Evolutionary conservation across 2,797 vertebrate species (phyloP), one percentile per base, ranked within the genome.

Genomic region (Poeciliopsis infans): DNA sequence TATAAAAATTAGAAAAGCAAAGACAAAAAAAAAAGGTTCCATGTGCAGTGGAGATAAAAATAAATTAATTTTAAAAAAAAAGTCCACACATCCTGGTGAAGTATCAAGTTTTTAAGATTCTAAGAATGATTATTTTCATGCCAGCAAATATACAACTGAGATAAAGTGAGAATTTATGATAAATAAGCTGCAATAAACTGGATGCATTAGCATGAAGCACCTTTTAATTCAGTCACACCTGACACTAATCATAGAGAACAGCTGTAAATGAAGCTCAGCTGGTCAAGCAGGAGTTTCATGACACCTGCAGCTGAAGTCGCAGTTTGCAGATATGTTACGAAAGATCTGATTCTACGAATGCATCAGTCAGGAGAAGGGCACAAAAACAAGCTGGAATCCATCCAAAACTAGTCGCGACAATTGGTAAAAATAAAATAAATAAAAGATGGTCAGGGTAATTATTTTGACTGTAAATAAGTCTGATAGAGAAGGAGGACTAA

Each of bases 1-100:
- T 90, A 83, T 86, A 88, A 87, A 45, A 89, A 86, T 72, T 74
- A 74, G 7, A 79, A 87, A 33, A 75, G 79, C 75, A 64, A 72
- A 68, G 49, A 72, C 18, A 25, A 78, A 76, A 46, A 45, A 49
- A 46, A 45, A 45, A 49, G 33, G 4, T 28, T 61, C 49, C 71
- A 46, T 70, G 68, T 7, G 43, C 43, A 28, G 43, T 28, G 41
- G 15, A 71, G 12, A 13, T 68, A 7, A 15, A 25, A 87, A n/a
- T n/a, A n/a, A n/a, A n/a, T n/a, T n/a, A n/a, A n/a, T n/a, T n/a
- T n/a, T n/a, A n/a, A 87, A 53, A 15, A 43, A 47, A 33, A 70
- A 28, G n/a, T 71, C 41, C 45, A 71, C 25, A 46, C 43, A 28
- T 18, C 66, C 68, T 46, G 25, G n/a, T 71, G n/a, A 71, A 71